phyloP scores from a whole-genome alignment of 2,113 vertebrate genomes.

The western clawed frog (Xenopus tropicalis) region UCB_Xtro_10.0 CM004450.2:30500001-30500500 shows the following conservation, averaged over 20 bases:
- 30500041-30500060: constrained; percentile 5
- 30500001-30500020: constrained; percentile 6
- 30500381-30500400: constrained; percentile 10
- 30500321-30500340: too few relatives aligned
- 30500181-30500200: too few relatives aligned
- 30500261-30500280: too few relatives aligned
- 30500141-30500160: not conserved
- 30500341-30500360: too few relatives aligned
- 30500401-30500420: too few relatives aligned
- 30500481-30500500: not conserved
- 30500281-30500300: too few relatives aligned
- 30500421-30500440: too few relatives aligned
- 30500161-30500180: too few relatives aligned
- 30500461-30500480: not conserved
- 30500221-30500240: too few relatives aligned
- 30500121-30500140: not conserved
- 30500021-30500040: constrained; percentile 37
- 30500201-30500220: too few relatives aligned
- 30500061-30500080: constrained; percentile 11
- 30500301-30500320: not conserved
- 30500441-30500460: too few relatives aligned
- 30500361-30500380: not conserved
- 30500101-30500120: constrained; percentile 6
- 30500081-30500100: constrained; percentile 18
- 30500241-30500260: too few relatives aligned